Percentiles rank a stretch among this genome's conserved stretches.
Conservation (phyloP, 2,797 vertebrate species). For the Coranthus polyacanthus region DNA sequence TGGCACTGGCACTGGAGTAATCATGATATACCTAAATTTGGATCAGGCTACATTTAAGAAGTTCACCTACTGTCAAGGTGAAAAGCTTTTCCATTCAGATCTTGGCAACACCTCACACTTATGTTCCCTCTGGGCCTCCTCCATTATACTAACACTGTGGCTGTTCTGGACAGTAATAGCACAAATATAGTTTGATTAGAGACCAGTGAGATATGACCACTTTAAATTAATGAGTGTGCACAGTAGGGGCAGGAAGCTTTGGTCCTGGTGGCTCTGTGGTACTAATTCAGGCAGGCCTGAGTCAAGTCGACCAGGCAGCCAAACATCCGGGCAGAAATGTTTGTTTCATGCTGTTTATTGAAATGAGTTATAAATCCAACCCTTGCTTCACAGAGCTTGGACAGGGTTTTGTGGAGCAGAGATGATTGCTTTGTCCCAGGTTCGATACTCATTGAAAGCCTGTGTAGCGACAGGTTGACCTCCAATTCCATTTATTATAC, state of each 20-base stretch:
- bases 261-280: conserved; percentile 61
- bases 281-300: conserved; percentile 75
- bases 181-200: conserved; percentile 79
- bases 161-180: conserved; percentile 68
- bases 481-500: conserved; percentile 42
- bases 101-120: conserved; percentile 70
- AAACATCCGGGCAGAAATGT: conserved; percentile 63
- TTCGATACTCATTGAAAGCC: conserved; percentile 41
- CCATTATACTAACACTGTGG: conserved; percentile 67
- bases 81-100: conserved; percentile 71
- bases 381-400: conserved; percentile 35
- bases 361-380: conserved; percentile 76
- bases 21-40: conserved; percentile 32
- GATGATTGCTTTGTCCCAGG: conserved; percentile 67
- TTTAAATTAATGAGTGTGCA: conserved; percentile 79
- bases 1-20: conserved; percentile 20
- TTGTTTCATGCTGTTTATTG: conserved; percentile 80
- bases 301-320: conserved; percentile 49
- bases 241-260: conserved; percentile 53
- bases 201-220: conserved; percentile 80
- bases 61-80: conserved; percentile 68
- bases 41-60: conserved; percentile 47
- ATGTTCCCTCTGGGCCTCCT: conserved; percentile 60
- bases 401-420: conserved; percentile 53
- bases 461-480: conserved; percentile 48